Conservation (phyloP, 2,888 invertebrate genomes). For the Drosophila fungiperda region DNA sequence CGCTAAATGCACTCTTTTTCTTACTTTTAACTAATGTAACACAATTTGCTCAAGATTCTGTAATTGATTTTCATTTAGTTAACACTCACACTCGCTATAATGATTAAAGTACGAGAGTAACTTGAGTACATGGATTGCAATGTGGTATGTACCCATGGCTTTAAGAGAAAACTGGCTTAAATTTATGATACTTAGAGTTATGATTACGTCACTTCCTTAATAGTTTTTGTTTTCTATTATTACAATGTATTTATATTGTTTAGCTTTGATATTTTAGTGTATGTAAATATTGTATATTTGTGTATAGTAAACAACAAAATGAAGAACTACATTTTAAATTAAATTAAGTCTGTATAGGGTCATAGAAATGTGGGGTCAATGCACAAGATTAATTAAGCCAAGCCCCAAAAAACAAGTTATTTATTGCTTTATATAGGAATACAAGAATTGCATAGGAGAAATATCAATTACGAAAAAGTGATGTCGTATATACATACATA, state of each 20-base stretch:
- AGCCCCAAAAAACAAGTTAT: slow-evolving; percentile 67
- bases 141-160: slow-evolving; percentile 18
- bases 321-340: slow-evolving; percentile 73
- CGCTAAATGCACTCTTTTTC: slow-evolving; percentile 33
- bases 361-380: slow-evolving; percentile 49
- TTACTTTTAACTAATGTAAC: slow-evolving; percentile 58
- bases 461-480: slow-evolving; percentile 82
- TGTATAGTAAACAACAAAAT: slow-evolving; percentile 67
- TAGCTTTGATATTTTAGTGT: slow-evolving; percentile 59
- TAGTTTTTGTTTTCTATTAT: slow-evolving; percentile 53
- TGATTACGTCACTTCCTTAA: slow-evolving; percentile 37
- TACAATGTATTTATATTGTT: slow-evolving; percentile 47
- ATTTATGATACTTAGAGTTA: slow-evolving; percentile 43
- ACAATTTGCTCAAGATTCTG: slow-evolving; percentile 75
- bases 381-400: slow-evolving; percentile 61
- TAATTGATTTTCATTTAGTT: slow-evolving; percentile 55
- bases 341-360: slow-evolving; percentile 77
- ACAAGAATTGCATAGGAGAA: slow-evolving; percentile 78
- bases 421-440: slow-evolving; percentile 83
- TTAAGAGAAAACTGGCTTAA: slow-evolving; percentile 45
- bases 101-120: slow-evolving; percentile 33
- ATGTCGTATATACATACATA: slow-evolving; percentile 82
- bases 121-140: slow-evolving; percentile 28
- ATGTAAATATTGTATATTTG: slow-evolving; percentile 82
- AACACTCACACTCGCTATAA: slow-evolving; percentile 13